Evolutionary conservation across 2,113 vertebrate species (phyloP).

Genomic region (Melanerpes formicivorus): DNA sequence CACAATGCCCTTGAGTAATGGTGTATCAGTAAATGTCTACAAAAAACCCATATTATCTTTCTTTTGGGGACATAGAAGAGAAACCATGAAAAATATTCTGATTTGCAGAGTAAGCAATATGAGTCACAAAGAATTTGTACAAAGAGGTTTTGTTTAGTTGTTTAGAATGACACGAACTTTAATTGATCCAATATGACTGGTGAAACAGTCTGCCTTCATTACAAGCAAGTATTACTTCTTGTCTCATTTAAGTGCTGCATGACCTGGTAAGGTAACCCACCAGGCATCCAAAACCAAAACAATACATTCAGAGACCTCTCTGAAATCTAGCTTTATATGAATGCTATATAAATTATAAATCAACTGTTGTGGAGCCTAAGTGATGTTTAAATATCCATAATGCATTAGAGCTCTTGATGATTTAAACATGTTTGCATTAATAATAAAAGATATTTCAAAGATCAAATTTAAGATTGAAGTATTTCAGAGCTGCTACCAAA

Average conservation of each 20-base stretch:
- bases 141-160: neutral
- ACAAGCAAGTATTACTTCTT: neutral
- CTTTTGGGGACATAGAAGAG: neutral
- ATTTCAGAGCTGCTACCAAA: neutral
- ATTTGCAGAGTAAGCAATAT: neutral
- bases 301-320: slow-evolving; percentile 23
- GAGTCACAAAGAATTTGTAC: neutral
- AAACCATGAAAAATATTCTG: neutral
- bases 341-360: slow-evolving; percentile 50
- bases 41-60: neutral
- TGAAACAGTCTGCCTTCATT: slow-evolving; percentile 33
- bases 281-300: slow-evolving; percentile 6
- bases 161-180: neutral
- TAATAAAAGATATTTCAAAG: slow-evolving; percentile 21
- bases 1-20: slow-evolving; percentile 26
- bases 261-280: neutral
- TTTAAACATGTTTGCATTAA: slow-evolving; percentile 46
- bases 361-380: slow-evolving; percentile 13
- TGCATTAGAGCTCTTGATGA: slow-evolving; percentile 22
- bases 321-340: neutral
- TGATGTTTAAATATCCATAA: slow-evolving; percentile 58
- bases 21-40: neutral
- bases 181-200: neutral
- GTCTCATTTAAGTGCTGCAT: neutral
- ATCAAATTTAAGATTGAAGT: slow-evolving; percentile 20